phyloP scores from a whole-genome alignment of 2,888 invertebrate genomes.

The Molorchus minor region DNA sequence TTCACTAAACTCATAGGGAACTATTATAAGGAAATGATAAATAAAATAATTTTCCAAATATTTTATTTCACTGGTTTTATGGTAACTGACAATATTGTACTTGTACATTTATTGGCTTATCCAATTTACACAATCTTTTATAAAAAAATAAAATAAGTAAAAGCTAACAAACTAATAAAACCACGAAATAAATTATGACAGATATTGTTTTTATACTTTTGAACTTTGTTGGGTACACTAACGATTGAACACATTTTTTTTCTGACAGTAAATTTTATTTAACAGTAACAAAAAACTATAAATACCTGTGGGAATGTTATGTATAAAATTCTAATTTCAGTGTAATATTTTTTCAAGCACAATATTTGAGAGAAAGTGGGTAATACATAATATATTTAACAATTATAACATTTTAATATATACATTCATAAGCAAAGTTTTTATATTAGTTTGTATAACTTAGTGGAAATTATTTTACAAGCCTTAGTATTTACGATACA shows the following conservation, averaged over 20 bases:
- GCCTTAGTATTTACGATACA: constrained; percentile 2
- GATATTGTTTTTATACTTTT: too few relatives aligned
- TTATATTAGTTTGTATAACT: constrained; percentile 5
- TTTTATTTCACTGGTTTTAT: constrained; percentile 52
- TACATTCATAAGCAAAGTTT: constrained; percentile 42
- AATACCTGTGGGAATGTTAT: constrained; percentile 41
- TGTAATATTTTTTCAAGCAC: constrained; percentile 45
- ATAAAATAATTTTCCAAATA: constrained; percentile 50
- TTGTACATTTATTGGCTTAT: constrained; percentile 54
- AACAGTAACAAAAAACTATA: constrained; percentile 15
- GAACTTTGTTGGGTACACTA: too few relatives aligned
- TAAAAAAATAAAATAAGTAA: constrained; percentile 33
- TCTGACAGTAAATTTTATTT: background rate
- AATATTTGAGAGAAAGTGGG: constrained; percentile 42
- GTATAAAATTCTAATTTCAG: constrained; percentile 42
- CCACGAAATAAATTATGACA: constrained; percentile 24
- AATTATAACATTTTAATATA: constrained; percentile 46
- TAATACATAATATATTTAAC: constrained; percentile 41
- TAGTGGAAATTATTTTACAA: constrained; percentile 17
- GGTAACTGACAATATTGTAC: constrained; percentile 57
- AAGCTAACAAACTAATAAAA: constrained; percentile 27
- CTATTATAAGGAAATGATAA: too few relatives aligned
- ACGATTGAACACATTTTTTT: constrained; percentile 1
- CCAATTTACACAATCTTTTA: constrained; percentile 48
- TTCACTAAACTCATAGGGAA: too few relatives aligned